Evolutionary conservation across 2,888 invertebrate genomes (phyloP).

Genomic region (Pristionchus mayeri): DNA sequence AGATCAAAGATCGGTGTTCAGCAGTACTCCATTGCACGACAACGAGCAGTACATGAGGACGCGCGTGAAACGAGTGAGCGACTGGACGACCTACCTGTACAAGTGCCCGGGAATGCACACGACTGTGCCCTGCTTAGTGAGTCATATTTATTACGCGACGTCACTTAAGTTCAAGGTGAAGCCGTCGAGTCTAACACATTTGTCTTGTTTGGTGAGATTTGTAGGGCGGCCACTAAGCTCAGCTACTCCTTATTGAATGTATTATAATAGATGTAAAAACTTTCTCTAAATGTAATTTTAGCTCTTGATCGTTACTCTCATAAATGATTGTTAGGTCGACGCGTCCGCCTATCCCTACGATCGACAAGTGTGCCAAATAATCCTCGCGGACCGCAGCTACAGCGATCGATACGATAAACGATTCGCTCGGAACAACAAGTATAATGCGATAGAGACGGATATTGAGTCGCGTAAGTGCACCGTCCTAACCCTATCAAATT

Average conservation of each 20-base stretch:
- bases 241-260: too few relatives aligned
- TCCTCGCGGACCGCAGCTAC: neutral
- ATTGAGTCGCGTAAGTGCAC: neutral
- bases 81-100: neutral
- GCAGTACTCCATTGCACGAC: neutral
- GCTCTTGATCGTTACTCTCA: too few relatives aligned
- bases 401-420: neutral
- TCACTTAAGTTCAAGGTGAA: too few relatives aligned
- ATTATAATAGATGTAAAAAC: too few relatives aligned
- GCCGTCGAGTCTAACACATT: too few relatives aligned
- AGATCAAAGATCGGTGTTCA: too few relatives aligned
- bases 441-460: neutral
- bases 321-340: neutral
- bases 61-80: neutral
- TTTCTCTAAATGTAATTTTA: too few relatives aligned
- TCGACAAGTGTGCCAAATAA: neutral
- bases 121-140: neutral
- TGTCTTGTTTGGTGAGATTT: too few relatives aligned
- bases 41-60: neutral
- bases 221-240: too few relatives aligned
- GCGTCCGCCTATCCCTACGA: neutral
- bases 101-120: constrained; percentile 22
- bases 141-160: too few relatives aligned
- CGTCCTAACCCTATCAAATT: too few relatives aligned
- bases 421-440: neutral